Evolutionary conservation across 2,888 invertebrate species (phyloP), one percentile per base, ranked within the genome.

Genomic region (Heliconius sara): DNA sequence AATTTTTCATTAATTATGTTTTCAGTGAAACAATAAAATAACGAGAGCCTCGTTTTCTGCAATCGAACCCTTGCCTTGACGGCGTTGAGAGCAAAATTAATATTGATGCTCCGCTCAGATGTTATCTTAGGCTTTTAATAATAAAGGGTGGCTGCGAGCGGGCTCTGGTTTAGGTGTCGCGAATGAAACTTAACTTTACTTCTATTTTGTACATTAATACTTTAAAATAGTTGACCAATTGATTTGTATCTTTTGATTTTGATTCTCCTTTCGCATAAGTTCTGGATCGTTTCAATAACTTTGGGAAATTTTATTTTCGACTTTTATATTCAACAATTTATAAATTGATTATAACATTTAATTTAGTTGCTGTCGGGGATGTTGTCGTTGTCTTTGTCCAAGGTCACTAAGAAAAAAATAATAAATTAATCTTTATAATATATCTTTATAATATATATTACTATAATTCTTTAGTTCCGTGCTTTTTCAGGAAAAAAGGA

Each of bases 41-140:
- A 84, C 85, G 82, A 85, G 83, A 84, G 85, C 81, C 80, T 67
- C 70, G 84, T 81, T 80, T 84, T 83, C 84, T 85, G 83, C 86
- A 86, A 84, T 84, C 83, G 85, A 86, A 85, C 85, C 86, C 86
- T 86, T 82, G 83, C 86, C 86, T 86, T 82, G 83, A 85, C 84
- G 81, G 82, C 83, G 79, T 78, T 83, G 85, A 89, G 88, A 87
- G 90, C 88, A 88, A 89, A 90, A 91, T 91, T 90, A 91, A 91
- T 91, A 91, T 91, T 89, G 90, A 88, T 88, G 87, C 86, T 85
- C 82, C 85, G 83, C 84, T 85, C 83, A 85, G 84, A 85, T 88
- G 88, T 88, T 90, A 88, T 88, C 89, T 86, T 87, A 87, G 81
- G 85, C 86, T 86, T 87, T 86, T 85, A 87, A 88, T 88, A 87